phyloP scores from a whole-genome alignment of 2,113 vertebrate species.

The Burhinus bistriatus region DNA sequence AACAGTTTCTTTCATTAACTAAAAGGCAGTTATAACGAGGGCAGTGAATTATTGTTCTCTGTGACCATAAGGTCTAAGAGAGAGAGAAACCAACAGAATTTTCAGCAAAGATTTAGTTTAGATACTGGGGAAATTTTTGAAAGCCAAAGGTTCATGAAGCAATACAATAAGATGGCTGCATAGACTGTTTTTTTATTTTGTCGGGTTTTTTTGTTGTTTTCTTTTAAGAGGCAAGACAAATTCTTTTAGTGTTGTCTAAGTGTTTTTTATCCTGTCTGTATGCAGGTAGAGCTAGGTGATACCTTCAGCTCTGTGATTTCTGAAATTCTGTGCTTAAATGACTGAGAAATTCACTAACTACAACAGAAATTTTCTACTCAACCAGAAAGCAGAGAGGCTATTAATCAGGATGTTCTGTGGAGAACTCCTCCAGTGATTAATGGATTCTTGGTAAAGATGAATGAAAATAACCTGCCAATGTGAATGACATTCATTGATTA shows the following conservation, averaged over 20 bases:
- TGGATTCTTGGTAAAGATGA: constrained; percentile 44
- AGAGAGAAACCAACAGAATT: background rate
- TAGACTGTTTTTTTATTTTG: background rate
- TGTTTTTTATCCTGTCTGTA: background rate
- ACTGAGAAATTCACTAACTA: constrained; percentile 9
- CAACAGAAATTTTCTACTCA: constrained; percentile 28
- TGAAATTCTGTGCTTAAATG: background rate
- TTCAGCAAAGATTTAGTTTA: background rate
- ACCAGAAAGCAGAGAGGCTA: background rate
- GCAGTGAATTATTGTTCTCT: background rate
- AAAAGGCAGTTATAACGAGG: background rate
- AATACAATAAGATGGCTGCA: background rate
- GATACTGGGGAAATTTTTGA: background rate
- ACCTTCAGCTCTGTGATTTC: background rate
- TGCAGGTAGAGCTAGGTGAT: background rate
- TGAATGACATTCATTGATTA: constrained; percentile 56
- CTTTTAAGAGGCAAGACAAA: background rate
- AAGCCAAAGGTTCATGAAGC: background rate
- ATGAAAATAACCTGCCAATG: constrained; percentile 48
- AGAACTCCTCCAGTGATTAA: constrained; percentile 35
- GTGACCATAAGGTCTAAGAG: background rate
- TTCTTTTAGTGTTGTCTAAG: background rate
- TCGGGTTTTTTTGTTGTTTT: background rate
- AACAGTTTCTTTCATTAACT: background rate
- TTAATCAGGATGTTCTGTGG: constrained; percentile 47